Evolutionary conservation across 2,888 invertebrate genomes (phyloP).

Genomic region (Gortyna flavago): DNA sequence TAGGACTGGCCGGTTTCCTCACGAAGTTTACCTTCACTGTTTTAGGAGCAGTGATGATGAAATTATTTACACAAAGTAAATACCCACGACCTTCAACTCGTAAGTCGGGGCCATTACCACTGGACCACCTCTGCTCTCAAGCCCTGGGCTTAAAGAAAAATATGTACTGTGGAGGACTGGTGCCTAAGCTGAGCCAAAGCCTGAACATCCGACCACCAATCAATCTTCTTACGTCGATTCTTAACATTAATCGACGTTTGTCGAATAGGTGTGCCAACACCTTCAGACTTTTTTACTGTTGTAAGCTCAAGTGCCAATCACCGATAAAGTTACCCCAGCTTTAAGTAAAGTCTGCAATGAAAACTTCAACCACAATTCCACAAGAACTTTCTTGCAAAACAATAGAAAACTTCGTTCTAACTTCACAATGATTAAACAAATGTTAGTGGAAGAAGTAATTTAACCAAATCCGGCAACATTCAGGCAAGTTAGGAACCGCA

Average conservation of each 20-base stretch:
- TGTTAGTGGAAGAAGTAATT: slow-evolving; percentile 63
- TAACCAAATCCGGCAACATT: slow-evolving; percentile 53
- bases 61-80: no score
- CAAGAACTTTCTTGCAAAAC: slow-evolving; percentile 42
- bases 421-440: slow-evolving; percentile 60
- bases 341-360: slow-evolving; percentile 24
- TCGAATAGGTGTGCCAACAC: not conserved
- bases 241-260: not conserved
- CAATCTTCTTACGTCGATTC: not conserved
- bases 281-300: no score
- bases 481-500: slow-evolving; percentile 57
- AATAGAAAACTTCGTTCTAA: slow-evolving; percentile 53
- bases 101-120: no score
- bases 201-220: no score
- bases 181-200: no score
- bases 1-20: no score
- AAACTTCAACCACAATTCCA: slow-evolving; percentile 22
- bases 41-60: no score
- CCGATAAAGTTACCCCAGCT: not conserved
- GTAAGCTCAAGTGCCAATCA: slow-evolving; percentile 5
- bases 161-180: no score
- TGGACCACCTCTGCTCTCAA: no score
- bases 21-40: no score
- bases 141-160: no score
- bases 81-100: no score